Evolutionary conservation across 2,888 invertebrate genomes (phyloP).

Genomic region (Sarcophaga rosellei): DNA sequence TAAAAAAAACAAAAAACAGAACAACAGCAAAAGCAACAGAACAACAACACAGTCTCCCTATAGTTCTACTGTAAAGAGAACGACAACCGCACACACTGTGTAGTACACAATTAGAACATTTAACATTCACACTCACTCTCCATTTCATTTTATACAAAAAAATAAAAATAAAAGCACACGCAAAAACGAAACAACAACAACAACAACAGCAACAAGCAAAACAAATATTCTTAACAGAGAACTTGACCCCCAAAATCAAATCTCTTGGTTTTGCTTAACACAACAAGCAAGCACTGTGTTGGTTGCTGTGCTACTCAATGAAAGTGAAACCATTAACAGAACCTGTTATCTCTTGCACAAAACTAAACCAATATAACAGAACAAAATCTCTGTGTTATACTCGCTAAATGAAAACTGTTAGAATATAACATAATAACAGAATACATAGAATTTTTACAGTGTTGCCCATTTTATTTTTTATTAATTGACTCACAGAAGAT

Average conservation of each 20-base stretch:
- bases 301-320: neutral
- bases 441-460: no score
- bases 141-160: neutral
- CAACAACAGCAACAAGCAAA: neutral
- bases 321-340: neutral
- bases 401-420: no score
- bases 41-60: constrained; percentile 49
- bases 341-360: neutral
- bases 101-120: neutral
- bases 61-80: neutral
- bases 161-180: no score
- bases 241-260: neutral
- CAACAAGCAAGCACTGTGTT: neutral
- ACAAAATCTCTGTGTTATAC: no score
- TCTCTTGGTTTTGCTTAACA: neutral
- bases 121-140: constrained; percentile 1
- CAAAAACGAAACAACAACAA: no score
- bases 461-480: no score
- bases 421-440: no score
- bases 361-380: neutral
- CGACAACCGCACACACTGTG: constrained; percentile 4
- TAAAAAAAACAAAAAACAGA: constrained; percentile 13
- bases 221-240: neutral
- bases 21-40: constrained; percentile 37
- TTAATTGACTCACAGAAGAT: no score